These are phyloP conservation scores for Branchinecta lindahli DNA, from an alignment of 1,140 invertebrate genomes.

Conservation along the genomic window DNA sequence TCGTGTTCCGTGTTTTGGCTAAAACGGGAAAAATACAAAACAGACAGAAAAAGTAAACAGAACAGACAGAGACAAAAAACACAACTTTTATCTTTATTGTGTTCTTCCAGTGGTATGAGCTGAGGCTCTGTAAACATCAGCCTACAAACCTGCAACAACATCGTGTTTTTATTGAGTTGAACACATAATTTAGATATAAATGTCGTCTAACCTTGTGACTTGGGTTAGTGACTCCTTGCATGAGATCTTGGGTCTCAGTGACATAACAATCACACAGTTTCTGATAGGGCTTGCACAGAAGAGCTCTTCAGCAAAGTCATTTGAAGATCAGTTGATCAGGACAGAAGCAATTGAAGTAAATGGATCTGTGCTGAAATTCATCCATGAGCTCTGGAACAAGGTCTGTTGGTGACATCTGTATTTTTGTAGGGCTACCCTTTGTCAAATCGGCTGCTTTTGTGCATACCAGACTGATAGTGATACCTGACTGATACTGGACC, in stretches of 20 bases:
- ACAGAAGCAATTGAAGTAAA: slow-evolving; percentile 36
- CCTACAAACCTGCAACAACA: too few relatives aligned
- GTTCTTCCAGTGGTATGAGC: too few relatives aligned
- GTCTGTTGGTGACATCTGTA: slow-evolving; percentile 20
- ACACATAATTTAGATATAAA: background rate
- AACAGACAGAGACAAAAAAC: too few relatives aligned
- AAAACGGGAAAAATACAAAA: too few relatives aligned
- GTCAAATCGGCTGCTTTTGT: background rate
- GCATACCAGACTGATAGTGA: slow-evolving; percentile 13
- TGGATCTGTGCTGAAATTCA: slow-evolving; percentile 24
- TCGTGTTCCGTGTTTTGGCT: too few relatives aligned
- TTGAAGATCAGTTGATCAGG: slow-evolving; percentile 33
- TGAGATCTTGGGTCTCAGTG: slow-evolving; percentile 39
- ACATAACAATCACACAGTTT: slow-evolving; percentile 36
- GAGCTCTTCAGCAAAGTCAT: slow-evolving; percentile 30
- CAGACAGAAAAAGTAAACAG: too few relatives aligned
- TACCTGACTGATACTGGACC: slow-evolving; percentile 18
- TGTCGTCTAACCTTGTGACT: slow-evolving; percentile 24
- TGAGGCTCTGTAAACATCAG: too few relatives aligned
- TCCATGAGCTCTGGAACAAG: slow-evolving; percentile 31
- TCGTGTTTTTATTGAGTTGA: too few relatives aligned
- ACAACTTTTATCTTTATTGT: too few relatives aligned
- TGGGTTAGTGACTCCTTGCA: slow-evolving; percentile 40
- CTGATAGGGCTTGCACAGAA: slow-evolving; percentile 36
- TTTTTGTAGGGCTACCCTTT: too few relatives aligned